A percentile compares a stretch with the other conserved stretches of the same genome.
phyloP scores from a whole-genome alignment of 2,113 vertebrate species.

The Mus spicilegus region DNA sequence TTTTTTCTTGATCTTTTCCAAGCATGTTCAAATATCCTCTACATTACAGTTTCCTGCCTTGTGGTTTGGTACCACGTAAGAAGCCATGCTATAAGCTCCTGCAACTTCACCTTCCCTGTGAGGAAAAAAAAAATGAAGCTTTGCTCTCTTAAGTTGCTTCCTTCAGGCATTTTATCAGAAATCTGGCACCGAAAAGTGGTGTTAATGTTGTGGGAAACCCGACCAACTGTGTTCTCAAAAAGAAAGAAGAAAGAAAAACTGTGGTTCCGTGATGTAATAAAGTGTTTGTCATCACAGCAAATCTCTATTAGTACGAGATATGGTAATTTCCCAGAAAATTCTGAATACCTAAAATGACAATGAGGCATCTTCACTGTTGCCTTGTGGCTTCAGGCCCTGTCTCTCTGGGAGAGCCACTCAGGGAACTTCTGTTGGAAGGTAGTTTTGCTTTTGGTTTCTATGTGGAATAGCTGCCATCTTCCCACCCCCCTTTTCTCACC shows the following conservation, averaged over 20 bases:
- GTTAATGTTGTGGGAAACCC: neutral
- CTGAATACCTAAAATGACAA: neutral
- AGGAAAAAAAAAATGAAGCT: neutral
- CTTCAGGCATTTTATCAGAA: neutral
- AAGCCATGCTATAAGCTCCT: neutral
- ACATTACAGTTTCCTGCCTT: neutral
- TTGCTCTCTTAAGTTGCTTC: neutral
- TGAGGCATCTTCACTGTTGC: neutral
- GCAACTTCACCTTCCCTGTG: neutral
- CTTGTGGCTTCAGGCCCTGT: neutral
- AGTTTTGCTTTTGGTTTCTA: neutral
- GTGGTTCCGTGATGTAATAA: neutral
- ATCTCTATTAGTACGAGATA: neutral
- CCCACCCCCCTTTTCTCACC: neutral
- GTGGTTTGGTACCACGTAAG: neutral
- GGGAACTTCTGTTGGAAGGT: neutral
- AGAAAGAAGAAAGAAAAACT: neutral
- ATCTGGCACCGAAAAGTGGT: neutral
- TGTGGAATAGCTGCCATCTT: too few species aligned
- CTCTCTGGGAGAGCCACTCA: neutral
- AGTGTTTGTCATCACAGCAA: too few species aligned
- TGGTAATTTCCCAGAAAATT: neutral
- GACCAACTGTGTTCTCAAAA: neutral
- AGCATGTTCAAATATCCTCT: conserved; percentile 32
- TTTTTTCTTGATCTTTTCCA: neutral